These are phyloP conservation scores for Crypturellus undulatus DNA, from an alignment of 2,113 vertebrate genomes.

Conservation along the genomic window DNA sequence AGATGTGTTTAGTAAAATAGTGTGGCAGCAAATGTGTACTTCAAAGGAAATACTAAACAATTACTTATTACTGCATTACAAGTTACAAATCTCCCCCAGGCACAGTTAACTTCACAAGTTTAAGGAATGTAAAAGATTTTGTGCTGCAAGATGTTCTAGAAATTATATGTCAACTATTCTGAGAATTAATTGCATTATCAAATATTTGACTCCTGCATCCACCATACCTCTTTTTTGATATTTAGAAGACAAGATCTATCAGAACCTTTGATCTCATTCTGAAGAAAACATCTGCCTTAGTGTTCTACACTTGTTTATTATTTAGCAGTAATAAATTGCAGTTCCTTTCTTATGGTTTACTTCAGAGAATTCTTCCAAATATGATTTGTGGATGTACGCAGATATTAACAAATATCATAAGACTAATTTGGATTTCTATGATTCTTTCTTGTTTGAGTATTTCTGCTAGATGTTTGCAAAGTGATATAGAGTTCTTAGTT, in stretches of 20 bases:
- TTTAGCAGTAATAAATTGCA: neutral
- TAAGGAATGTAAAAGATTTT: conserved; percentile 13
- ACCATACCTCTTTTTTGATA: neutral
- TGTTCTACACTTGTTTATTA: neutral
- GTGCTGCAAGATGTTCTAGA: conserved; percentile 34
- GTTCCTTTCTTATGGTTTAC: neutral
- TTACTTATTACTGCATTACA: conserved; percentile 42
- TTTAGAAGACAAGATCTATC: neutral
- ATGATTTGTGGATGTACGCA: neutral
- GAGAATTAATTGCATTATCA: conserved; percentile 35
- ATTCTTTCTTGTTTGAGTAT: neutral
- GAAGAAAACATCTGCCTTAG: neutral
- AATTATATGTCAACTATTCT: conserved; percentile 29
- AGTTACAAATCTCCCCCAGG: conserved; percentile 13
- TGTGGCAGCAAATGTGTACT: conserved; percentile 11
- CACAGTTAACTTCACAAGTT: conserved; percentile 17
- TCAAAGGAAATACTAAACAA: conserved; percentile 67
- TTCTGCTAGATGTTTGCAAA: neutral
- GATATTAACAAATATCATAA: neutral
- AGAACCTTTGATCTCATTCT: neutral
- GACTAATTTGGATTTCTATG: neutral
- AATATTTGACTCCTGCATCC: neutral
- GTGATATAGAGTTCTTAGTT: neutral
- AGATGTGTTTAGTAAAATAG: conserved; percentile 43
- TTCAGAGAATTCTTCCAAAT: neutral